Evolutionary conservation across 1,140 invertebrate genomes (phyloP), one percentile per base, ranked within the genome.

Genomic region (Copidosoma floridanum): DNA sequence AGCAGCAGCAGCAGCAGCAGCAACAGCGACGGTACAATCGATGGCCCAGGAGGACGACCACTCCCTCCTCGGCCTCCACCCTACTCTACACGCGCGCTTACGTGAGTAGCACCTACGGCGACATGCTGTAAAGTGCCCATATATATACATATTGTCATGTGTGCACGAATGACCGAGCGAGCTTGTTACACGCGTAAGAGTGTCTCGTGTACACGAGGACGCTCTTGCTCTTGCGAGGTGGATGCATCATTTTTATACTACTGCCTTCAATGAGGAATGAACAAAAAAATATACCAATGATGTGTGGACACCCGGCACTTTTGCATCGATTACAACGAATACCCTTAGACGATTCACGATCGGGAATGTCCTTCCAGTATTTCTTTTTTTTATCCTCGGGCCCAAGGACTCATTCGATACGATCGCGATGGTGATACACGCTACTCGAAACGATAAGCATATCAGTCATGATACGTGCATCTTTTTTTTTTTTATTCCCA

Each of bases 361-460:
- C n/a, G n/a, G n/a, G n/a, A n/a, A n/a, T n/a, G n/a, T n/a, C n/a
- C n/a, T n/a, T n/a, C n/a, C n/a, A n/a, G n/a, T n/a, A n/a, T n/a
- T n/a, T n/a, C n/a, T n/a, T n/a, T n/a, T n/a, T n/a, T n/a, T n/a
- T n/a, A n/a, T n/a, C n/a, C n/a, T n/a, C n/a, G n/a, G n/a, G n/a
- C n/a, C n/a, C n/a, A n/a, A n/a, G n/a, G n/a, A n/a, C n/a, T n/a
- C n/a, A n/a, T 48, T 59, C 38, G 43, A 61, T 59, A 61, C n/a
- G n/a, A 67, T 64, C 56, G 46, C 43, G 24, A 43, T 37, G 24
- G 24, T 55, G 48, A 58, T 65, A 53, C n/a, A n/a, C n/a, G n/a
- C n/a, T n/a, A n/a, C 21, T 51, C 56, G 38, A 54, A 65, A 59
- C 53, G 63, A 66, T 73, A 73, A 69, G 73, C 75, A 77, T 77